Base-by-base conservation (phyloP, 2,888 invertebrate species). In the Tenthredo distinguenda region DNA sequence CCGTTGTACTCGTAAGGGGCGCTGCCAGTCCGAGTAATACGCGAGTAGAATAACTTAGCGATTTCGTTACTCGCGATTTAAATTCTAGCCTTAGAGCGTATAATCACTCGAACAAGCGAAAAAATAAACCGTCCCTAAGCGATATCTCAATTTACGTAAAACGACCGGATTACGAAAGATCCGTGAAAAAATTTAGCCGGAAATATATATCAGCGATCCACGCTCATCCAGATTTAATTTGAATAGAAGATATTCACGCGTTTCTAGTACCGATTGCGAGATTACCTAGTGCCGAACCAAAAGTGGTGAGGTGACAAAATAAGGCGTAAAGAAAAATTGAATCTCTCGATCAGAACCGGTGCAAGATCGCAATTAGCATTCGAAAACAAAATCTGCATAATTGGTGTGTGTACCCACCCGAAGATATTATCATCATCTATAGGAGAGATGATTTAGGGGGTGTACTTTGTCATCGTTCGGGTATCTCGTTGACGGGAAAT, bases 381-480 rank as follows among this genome's bases (percentile, higher is more conserved):
- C 62, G 62, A 26, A 62, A 62, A 26, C 9, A 12, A 9, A 62
- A 62, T 62, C 37, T 77, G 55, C 77, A 77, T 77, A 77, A 77
- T 55, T 55, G 50, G 50, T 34, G 77, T 76, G 50, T 34, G 18
- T 9, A 71, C 12, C 34, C 15, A 47, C 68, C 5, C 12, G n/a
- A 18, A 74, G 77, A 31, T 77, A 77, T 77, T 77, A 77, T 34
- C 15, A 55, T 50, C 26, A 31, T 50, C 12, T 55, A 37, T 7
- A 58, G 40, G 26, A 62, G 10, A 77, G 55, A 58, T 58, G 81
- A 81, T 81, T 81, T 62, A 81, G 40, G 62, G 58, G 31, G n/a
- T 31, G 81, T 40, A 40, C 12, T 81, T 81, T 81, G 81, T 81
- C 81, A 62, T 62, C 21, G 34, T 81, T 62, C 81, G 37, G 62